Evolutionary conservation across 2,797 vertebrate genomes (phyloP), one percentile per base, ranked within the genome.

Genomic region (Melanotaenia trifasciata): DNA sequence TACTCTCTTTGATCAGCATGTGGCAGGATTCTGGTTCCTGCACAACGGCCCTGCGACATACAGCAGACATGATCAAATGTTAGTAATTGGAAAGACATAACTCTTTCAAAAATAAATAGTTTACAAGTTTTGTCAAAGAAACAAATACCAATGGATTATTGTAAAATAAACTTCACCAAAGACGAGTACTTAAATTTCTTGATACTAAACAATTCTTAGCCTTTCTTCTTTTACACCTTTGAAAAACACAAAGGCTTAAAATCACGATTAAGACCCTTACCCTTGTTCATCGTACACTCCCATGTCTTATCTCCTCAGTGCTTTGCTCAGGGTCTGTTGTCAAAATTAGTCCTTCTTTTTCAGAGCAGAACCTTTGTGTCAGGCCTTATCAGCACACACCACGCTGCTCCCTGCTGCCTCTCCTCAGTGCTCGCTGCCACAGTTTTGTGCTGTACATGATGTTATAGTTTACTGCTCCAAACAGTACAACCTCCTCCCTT

Each of bases 231-330:
- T 45, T 3, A 22, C 6, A 22, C 18, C 47, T 22, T 20, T 10
- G n/a, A 36, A 62, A 74, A 36, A 22, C 30, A 26, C 16, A 62
- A 54, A 76, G 6, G 12, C 40, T 70, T 5, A 35, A 5, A 53
- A 20, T 58, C 43, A 16, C 14, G 64, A 51, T 71, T 1, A 18
- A 57, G 13, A 47, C 16, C 57, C 84, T 91, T 81, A 93, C 87
- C 78, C 85, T 60, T 87, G 84, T 59, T 92, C 86, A 84, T 86
- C 78, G 73, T 80, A 89, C 16, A 84, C 58, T 66, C 85, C 80
- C 89, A 89, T 78, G 58, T 57, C 79, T 88, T 72, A 70, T 84
- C 76, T 83, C 47, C 50, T 76, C 32, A 3, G 68, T 13, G 1
- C 33, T 68, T 65, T 24, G 22, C 43, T 77, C 65, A 35, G 50